Evolutionary conservation across 2,888 invertebrate genomes (phyloP).

Genomic region (Glyphotaelius pellucidus): DNA sequence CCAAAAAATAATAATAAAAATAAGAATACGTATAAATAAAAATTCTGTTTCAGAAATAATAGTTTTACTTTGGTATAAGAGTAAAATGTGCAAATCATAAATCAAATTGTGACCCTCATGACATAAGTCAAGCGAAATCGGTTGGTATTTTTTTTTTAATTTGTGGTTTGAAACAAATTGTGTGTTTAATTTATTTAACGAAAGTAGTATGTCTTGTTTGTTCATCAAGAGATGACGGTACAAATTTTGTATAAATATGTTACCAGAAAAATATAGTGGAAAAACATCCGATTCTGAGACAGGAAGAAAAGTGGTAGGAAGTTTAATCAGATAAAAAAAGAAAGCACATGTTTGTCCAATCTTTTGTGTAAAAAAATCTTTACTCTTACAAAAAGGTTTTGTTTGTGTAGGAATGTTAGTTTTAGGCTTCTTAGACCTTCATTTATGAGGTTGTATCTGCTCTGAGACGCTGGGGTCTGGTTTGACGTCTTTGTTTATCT

Average conservation of each 20-base stretch:
- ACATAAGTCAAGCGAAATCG: too few relatives aligned
- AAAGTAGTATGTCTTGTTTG: background rate
- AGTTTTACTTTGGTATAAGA: too few relatives aligned
- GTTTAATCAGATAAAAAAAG: background rate
- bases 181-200: too few relatives aligned
- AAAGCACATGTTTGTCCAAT: background rate
- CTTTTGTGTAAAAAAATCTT: background rate
- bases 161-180: too few relatives aligned
- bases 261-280: background rate
- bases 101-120: too few relatives aligned
- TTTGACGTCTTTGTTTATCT: conserved; percentile 35
- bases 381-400: background rate
- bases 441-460: conserved; percentile 24
- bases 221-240: background rate
- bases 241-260: background rate
- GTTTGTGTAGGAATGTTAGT: background rate
- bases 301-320: background rate
- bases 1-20: too few relatives aligned
- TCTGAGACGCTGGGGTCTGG: conserved; percentile 5
- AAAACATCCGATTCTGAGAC: background rate
- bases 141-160: too few relatives aligned
- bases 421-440: conserved; percentile 1
- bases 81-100: too few relatives aligned
- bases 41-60: too few relatives aligned
- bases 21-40: too few relatives aligned